These are phyloP conservation scores for Aspidiotus rigidus DNA, from an alignment of 2,888 invertebrate genomes.

Conservation along the genomic window DNA sequence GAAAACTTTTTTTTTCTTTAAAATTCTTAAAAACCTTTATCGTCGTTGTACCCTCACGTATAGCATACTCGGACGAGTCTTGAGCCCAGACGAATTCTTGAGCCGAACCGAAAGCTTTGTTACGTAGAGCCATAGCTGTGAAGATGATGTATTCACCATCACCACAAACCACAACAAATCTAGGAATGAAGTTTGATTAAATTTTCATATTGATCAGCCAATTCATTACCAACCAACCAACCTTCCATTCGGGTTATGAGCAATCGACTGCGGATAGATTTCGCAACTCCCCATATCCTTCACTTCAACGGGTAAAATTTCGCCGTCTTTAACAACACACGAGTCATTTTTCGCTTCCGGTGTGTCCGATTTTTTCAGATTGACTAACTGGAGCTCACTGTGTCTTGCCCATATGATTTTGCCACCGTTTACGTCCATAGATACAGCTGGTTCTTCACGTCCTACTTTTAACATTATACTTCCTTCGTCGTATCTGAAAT, in stretches of 20 bases:
- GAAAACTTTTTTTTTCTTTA: constrained; percentile 90
- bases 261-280: constrained; percentile 96
- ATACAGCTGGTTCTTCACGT: constrained; percentile 95
- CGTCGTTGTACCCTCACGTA: constrained; percentile 77
- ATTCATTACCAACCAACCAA: constrained; percentile 38
- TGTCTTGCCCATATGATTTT: constrained; percentile 99
- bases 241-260: constrained; percentile 96
- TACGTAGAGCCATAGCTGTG: constrained; percentile 96
- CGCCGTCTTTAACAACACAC: constrained; percentile 76
- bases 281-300: constrained; percentile 99
- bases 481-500: constrained; percentile 77
- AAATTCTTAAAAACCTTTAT: constrained; percentile 96
- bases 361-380: constrained; percentile 62
- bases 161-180: constrained; percentile 90
- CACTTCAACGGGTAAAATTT: constrained; percentile 82
- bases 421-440: constrained; percentile 96
- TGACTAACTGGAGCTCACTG: constrained; percentile 95
- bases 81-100: constrained; percentile 99
- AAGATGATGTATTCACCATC: constrained; percentile 99
- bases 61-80: constrained; percentile 88
- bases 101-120: constrained; percentile 96
- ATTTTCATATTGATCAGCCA: neutral
- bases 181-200: constrained; percentile 37
- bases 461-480: constrained; percentile 93
- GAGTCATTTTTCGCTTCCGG: constrained; percentile 53